Evolutionary conservation across 2,113 vertebrate genomes (phyloP).

Genomic region (Brachionichthys hirsutus): DNA sequence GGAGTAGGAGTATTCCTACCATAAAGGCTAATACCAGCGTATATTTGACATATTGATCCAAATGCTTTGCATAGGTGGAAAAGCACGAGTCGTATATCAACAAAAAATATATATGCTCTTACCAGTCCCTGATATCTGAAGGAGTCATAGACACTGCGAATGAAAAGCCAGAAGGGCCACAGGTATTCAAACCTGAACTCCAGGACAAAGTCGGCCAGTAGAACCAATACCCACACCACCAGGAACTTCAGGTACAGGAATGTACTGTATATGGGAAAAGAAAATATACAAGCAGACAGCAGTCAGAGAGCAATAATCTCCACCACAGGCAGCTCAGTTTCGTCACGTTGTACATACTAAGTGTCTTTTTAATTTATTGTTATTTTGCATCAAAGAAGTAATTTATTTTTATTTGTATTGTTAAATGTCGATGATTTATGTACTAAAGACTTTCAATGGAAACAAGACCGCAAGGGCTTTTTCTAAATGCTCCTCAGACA

Average conservation of each 20-base stretch:
- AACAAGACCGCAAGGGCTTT: no score
- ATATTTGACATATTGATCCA: not conserved
- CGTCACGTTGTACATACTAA: no score
- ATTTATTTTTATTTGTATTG: no score
- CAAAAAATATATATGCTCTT: slow-evolving; percentile 42
- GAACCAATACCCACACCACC: slow-evolving; percentile 95
- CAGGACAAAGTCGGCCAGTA: slow-evolving; percentile 97
- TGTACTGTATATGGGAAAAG: slow-evolving; percentile 81
- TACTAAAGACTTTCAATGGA: no score
- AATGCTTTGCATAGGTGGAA: not conserved
- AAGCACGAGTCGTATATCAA: not conserved
- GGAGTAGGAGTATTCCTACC: no score
- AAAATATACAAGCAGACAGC: not conserved
- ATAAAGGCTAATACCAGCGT: not conserved
- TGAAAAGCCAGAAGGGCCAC: slow-evolving; percentile 99
- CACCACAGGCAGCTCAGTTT: no score
- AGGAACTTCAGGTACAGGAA: slow-evolving; percentile 98
- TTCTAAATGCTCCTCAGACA: no score
- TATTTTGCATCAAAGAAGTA: no score
- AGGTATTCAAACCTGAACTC: slow-evolving; percentile 99
- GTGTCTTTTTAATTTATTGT: no score
- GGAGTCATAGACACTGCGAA: slow-evolving; percentile 97
- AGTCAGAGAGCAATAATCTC: no score
- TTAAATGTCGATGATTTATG: no score
- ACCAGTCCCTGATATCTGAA: slow-evolving; percentile 99